phyloP scores from a whole-genome alignment of 2,888 invertebrate species.

The Drosophila vallismaia region DNA sequence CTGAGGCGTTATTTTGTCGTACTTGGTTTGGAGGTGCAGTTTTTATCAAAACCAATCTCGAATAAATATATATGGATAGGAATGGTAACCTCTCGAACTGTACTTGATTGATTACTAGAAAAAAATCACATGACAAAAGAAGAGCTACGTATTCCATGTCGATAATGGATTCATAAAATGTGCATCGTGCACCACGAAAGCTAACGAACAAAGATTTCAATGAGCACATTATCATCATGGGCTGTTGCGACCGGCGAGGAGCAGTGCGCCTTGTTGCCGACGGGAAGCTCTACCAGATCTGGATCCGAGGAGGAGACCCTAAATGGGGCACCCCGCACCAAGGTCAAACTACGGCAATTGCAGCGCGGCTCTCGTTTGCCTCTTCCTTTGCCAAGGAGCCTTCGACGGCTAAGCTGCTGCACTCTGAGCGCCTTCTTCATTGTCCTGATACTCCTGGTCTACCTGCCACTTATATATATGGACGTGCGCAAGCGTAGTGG shows the following conservation, averaged over 20 bases:
- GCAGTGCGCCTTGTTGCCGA: conserved; percentile 40
- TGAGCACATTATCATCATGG: conserved; percentile 12
- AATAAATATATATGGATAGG: not conserved
- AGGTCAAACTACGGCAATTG: conserved; percentile 26
- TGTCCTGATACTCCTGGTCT: conserved; percentile 68
- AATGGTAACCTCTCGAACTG: not conserved
- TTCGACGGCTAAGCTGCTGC: conserved; percentile 65
- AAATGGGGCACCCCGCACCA: conserved; percentile 2
- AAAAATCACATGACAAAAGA: not conserved
- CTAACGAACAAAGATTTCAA: conserved; percentile 2
- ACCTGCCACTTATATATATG: conserved; percentile 76
- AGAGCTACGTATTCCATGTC: not conserved
- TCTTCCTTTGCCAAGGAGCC: conserved; percentile 68
- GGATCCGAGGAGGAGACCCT: conserved; percentile 28
- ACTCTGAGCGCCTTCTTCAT: conserved; percentile 60
- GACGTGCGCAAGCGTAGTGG: conserved; percentile 77
- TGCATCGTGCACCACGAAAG: not conserved
- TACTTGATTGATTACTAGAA: not conserved
- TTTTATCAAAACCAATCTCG: not conserved
- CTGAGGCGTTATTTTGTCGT: not conserved
- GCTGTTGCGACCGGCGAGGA: conserved; percentile 40
- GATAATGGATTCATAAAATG: not conserved
- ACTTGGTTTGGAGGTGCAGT: not conserved
- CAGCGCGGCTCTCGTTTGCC: conserved; percentile 51
- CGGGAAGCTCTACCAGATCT: conserved; percentile 18